Conservation (phyloP, 2,797 vertebrate species). For the Labeo calbasu region DNA sequence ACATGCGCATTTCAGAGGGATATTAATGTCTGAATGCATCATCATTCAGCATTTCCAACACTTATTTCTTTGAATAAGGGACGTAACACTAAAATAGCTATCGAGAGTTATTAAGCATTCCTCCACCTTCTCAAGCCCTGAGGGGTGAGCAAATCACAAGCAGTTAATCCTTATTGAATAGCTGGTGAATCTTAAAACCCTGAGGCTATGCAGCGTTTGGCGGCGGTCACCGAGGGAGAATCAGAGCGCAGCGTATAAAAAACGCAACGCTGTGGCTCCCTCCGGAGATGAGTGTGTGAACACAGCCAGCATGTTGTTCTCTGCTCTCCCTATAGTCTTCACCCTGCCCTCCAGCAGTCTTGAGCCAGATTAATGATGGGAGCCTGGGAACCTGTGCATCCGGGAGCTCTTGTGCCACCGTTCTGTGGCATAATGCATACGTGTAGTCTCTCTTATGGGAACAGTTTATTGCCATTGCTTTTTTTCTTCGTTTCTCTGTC, state of each 20-base stretch:
- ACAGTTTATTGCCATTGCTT: neutral
- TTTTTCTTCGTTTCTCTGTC: neutral
- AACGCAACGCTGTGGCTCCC: slow-evolving; percentile 15
- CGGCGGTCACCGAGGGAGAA: slow-evolving; percentile 28
- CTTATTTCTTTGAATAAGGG: neutral
- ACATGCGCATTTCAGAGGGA: neutral
- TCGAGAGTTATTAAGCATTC: slow-evolving; percentile 36
- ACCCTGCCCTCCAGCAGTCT: slow-evolving; percentile 17
- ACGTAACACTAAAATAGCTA: slow-evolving; percentile 9
- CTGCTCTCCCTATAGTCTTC: slow-evolving; percentile 17
- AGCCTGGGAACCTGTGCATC: slow-evolving; percentile 30
- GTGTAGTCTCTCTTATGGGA: neutral
- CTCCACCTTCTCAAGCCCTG: slow-evolving; percentile 26
- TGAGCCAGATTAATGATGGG: slow-evolving; percentile 40
- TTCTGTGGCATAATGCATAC: neutral
- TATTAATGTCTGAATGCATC: slow-evolving; percentile 6
- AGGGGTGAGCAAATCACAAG: slow-evolving; percentile 37
- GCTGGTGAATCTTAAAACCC: slow-evolving; percentile 33
- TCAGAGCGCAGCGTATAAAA: slow-evolving; percentile 23
- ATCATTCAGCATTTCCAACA: slow-evolving; percentile 17
- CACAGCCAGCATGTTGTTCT: slow-evolving; percentile 12
- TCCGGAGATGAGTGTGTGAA: slow-evolving; percentile 15
- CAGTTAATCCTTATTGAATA: slow-evolving; percentile 49
- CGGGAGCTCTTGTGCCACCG: neutral
- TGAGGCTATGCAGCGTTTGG: neutral